phyloP scores from a whole-genome alignment of 2,888 invertebrate species.

The Ellobium chinense region DNA sequence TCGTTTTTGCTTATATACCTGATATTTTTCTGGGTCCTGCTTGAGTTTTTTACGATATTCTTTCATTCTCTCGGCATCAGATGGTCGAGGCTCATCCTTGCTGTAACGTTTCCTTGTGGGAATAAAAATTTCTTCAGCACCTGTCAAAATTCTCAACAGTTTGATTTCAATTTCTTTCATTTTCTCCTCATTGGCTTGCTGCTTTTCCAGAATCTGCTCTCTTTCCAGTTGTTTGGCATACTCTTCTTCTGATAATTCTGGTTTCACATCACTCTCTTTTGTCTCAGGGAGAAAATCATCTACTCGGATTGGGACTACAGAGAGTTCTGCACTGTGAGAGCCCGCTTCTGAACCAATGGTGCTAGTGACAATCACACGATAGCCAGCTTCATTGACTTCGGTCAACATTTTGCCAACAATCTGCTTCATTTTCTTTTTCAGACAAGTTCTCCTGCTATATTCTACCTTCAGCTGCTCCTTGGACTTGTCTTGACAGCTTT shows the following conservation, averaged over 20 bases:
- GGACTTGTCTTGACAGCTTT: slow-evolving; percentile 15
- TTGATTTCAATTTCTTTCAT: slow-evolving; percentile 42
- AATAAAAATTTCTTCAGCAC: slow-evolving; percentile 43
- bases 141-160: slow-evolving; percentile 38
- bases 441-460: neutral
- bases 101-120: slow-evolving; percentile 36
- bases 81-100: slow-evolving; percentile 25
- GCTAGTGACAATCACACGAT: slow-evolving; percentile 40
- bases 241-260: slow-evolving; percentile 44
- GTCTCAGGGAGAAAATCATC: slow-evolving; percentile 43
- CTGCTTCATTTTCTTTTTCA: slow-evolving; percentile 43
- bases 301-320: slow-evolving; percentile 32
- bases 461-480: slow-evolving; percentile 37
- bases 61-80: slow-evolving; percentile 47
- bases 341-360: slow-evolving; percentile 44
- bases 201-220: slow-evolving; percentile 43
- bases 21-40: slow-evolving; percentile 45
- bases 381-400: slow-evolving; percentile 43
- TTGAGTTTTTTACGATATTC: slow-evolving; percentile 40
- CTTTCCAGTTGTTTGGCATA: slow-evolving; percentile 43
- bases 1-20: slow-evolving; percentile 42
- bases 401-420: slow-evolving; percentile 34
- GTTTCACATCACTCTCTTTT: slow-evolving; percentile 40
- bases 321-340: slow-evolving; percentile 44
- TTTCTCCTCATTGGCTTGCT: slow-evolving; percentile 39